phyloP scores from a whole-genome alignment of 2,797 vertebrate species.

The Malacoctenus gilli region DNA sequence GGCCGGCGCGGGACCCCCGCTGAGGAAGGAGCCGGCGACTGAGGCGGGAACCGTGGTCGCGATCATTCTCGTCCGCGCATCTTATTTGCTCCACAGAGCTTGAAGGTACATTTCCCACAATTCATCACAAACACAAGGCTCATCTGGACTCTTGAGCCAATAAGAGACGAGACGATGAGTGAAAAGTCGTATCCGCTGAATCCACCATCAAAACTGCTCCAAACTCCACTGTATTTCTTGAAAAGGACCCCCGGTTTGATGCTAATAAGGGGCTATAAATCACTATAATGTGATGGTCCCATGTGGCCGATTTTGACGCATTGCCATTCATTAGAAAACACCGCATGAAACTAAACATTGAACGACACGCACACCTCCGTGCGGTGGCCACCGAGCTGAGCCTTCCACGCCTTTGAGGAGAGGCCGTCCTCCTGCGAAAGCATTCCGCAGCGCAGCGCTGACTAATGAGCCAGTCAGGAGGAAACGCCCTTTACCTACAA shows the following conservation, averaged over 20 bases:
- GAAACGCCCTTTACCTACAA: conserved; percentile 71
- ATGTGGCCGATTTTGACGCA: conserved; percentile 47
- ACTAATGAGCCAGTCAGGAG: conserved; percentile 75
- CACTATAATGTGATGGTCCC: conserved; percentile 53
- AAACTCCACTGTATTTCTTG: conserved; percentile 1
- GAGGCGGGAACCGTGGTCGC: too few relatives aligned
- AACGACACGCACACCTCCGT: conserved; percentile 3
- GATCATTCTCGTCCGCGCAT: too few relatives aligned
- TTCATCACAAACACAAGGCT: too few relatives aligned
- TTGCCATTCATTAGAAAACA: conserved; percentile 38
- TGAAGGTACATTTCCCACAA: too few relatives aligned
- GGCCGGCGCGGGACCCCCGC: too few relatives aligned
- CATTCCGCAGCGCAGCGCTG: conserved; percentile 45
- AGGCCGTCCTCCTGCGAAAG: conserved; percentile 43
- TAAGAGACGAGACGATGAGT: too few relatives aligned
- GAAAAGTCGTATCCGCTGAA: too few relatives aligned
- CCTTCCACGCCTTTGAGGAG: conserved; percentile 29
- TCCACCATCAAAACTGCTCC: background rate
- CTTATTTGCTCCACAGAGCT: too few relatives aligned
- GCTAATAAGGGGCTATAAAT: conserved; percentile 48
- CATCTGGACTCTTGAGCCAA: too few relatives aligned
- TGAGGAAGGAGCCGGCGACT: too few relatives aligned
- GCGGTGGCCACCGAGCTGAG: conserved; percentile 2
- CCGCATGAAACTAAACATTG: too few relatives aligned
- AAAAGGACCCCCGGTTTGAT: conserved; percentile 16